Conservation (phyloP, 92 coral and sea anemone species). For the Parazoanthus atlanticus region DNA sequence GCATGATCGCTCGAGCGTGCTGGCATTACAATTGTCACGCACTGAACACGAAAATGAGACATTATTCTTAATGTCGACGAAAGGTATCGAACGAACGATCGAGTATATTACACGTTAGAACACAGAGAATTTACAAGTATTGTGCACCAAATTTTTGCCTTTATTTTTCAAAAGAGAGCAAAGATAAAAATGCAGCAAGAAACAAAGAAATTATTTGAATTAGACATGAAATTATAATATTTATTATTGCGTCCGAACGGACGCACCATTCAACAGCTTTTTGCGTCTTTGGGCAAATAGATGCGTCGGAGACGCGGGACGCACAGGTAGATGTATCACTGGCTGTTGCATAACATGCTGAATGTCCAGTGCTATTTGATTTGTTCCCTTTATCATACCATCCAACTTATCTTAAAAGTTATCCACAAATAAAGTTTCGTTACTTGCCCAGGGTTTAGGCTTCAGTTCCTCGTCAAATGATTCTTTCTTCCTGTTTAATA, state of each 20-base stretch:
- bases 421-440: no score
- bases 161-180: neutral
- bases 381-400: no score
- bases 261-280: neutral
- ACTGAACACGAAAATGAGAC: neutral
- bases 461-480: no score
- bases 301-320: neutral
- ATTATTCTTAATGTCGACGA: neutral
- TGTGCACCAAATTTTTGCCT: neutral
- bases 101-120: neutral
- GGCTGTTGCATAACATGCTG: neutral
- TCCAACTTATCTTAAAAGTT: no score
- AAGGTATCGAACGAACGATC: neutral
- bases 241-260: neutral
- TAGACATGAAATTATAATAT: neutral
- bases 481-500: no score
- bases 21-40: no score
- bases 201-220: neutral
- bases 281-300: constrained; percentile 2
- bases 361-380: no score
- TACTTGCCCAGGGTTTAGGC: no score
- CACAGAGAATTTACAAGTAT: neutral
- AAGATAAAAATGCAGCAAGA: neutral
- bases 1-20: neutral
- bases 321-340: constrained; percentile 9